Evolutionary conservation across 2,888 invertebrate species (phyloP).

Genomic region (Julus scandinavius): DNA sequence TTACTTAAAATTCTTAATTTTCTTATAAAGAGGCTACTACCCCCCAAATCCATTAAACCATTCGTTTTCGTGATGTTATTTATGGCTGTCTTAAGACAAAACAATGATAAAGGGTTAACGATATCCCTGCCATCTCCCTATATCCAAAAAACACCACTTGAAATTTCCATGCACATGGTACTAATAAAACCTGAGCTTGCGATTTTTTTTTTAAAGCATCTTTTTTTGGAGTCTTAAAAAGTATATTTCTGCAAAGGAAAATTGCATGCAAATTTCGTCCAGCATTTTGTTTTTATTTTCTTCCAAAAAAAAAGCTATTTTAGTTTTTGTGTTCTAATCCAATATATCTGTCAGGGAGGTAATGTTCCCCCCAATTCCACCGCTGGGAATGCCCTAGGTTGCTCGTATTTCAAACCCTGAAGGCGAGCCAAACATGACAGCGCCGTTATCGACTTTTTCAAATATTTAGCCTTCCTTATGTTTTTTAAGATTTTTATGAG

Average conservation of each 20-base stretch:
- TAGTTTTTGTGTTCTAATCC: slow-evolving; percentile 4
- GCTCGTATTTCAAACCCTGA: slow-evolving; percentile 27
- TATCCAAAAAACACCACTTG: not conserved
- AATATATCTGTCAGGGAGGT: slow-evolving; percentile 37
- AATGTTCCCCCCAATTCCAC: not conserved
- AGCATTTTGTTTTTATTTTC: slow-evolving; percentile 11
- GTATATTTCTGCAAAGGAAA: not conserved
- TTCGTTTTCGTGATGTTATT: not conserved
- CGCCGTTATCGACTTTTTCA: slow-evolving; percentile 20
- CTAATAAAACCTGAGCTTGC: slow-evolving; percentile 25
- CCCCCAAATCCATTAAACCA: too few species aligned
- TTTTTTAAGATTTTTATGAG: slow-evolving; percentile 1
- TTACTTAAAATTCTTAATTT: not conserved
- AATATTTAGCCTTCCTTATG: slow-evolving; percentile 1
- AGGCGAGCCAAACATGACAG: not conserved
- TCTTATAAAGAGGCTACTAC: too few species aligned
- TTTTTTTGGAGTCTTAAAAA: not conserved
- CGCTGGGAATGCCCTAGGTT: slow-evolving; percentile 38
- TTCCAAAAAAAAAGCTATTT: not conserved
- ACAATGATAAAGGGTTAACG: not conserved
- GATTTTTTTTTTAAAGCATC: not conserved
- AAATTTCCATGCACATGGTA: not conserved
- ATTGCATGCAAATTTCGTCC: slow-evolving; percentile 8
- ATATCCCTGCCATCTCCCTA: not conserved
- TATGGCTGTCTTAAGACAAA: not conserved